Base-by-base conservation (phyloP, 2,797 vertebrate genomes). In the Ficedula albicollis region DNA sequence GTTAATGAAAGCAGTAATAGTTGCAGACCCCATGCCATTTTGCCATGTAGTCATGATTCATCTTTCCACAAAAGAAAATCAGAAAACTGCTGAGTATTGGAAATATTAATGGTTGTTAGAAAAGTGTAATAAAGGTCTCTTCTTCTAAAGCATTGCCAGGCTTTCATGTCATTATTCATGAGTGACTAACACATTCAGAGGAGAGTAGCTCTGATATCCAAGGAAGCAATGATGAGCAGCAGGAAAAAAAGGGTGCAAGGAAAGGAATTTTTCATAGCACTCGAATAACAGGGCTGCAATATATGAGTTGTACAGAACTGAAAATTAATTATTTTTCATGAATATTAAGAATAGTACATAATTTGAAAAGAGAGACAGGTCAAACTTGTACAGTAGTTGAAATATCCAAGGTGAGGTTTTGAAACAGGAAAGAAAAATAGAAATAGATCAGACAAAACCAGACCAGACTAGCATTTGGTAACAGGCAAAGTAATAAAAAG, bases 131-230 rank as follows among this genome's bases (percentile, higher is more conserved):
- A 97, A 97, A 97, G 95, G 75, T 54, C 80, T 95, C 41, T 87
- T 91, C 90, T 97, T 97, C 85, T 93, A 96, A 95, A 96, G 72
- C 63, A 68, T 15, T 91, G 62, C 55, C 93, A 96, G 94, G 93
- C 95, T 97, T 98, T 98, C 96, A 98, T 97, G 96, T 95, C 95
- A 95, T 97, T 97, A 98, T 96, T 97, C 96, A 96, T 94, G 95
- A 97, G 89, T 96, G 93, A 97, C 94, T 97, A 97, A 97, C 13
- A 1, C 75, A 94, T 96, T 97, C 91, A 95, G 70, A 96, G 76
- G 32, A 97, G 51, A 95, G 86, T 58, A 97, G 44, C 63, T 95
- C 91, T 96, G 94, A 96, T 96, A 95, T 67, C 72, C 82, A 94
- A 94, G 77, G 62, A 95, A 96, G 83, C 9, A 82, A 59, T 76